A percentile compares a stretch with the other conserved stretches of the same genome.
These are phyloP conservation scores for Melieria omissa DNA, from an alignment of 2,888 invertebrate species.

Conservation along the genomic window DNA sequence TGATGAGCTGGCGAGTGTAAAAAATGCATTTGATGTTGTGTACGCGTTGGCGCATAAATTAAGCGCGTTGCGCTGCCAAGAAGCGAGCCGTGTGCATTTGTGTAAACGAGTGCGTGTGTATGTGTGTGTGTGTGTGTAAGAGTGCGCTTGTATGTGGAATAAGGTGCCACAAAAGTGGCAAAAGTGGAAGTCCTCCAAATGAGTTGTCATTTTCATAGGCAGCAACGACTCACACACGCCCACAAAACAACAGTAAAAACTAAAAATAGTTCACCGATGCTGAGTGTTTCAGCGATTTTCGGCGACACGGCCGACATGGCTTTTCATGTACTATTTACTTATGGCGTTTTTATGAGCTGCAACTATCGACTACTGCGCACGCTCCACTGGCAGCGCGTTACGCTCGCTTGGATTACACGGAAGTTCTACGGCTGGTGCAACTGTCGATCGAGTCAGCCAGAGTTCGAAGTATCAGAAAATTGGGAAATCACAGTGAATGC, in stretches of 20 bases:
- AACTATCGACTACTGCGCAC: not conserved
- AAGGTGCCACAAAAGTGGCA: too few species aligned
- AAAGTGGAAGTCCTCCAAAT: too few species aligned
- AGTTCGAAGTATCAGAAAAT: constrained; percentile 44
- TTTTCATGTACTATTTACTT: too few species aligned
- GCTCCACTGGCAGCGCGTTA: constrained; percentile 44
- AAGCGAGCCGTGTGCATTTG: constrained; percentile 8
- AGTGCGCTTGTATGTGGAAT: too few species aligned
- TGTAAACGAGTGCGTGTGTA: not conserved
- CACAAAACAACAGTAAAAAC: too few species aligned
- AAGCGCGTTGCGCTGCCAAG: constrained; percentile 21
- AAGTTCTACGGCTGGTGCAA: constrained; percentile 37
- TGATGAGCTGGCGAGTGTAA: constrained; percentile 22
- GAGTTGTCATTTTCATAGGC: too few species aligned
- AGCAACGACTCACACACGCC: too few species aligned
- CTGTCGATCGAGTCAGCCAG: not conserved
- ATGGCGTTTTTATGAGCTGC: not conserved
- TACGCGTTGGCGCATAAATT: constrained; percentile 40
- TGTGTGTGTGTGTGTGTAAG: constrained; percentile 1
- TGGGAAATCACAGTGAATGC: constrained; percentile 36
- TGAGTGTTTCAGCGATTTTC: too few species aligned
- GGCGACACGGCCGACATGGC: too few species aligned
- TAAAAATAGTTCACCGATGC: too few species aligned
- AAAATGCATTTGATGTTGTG: constrained; percentile 25
- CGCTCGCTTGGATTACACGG: constrained; percentile 49